Conservation (phyloP, 1,140 invertebrate genomes). For the Agrilus planipennis region DNA sequence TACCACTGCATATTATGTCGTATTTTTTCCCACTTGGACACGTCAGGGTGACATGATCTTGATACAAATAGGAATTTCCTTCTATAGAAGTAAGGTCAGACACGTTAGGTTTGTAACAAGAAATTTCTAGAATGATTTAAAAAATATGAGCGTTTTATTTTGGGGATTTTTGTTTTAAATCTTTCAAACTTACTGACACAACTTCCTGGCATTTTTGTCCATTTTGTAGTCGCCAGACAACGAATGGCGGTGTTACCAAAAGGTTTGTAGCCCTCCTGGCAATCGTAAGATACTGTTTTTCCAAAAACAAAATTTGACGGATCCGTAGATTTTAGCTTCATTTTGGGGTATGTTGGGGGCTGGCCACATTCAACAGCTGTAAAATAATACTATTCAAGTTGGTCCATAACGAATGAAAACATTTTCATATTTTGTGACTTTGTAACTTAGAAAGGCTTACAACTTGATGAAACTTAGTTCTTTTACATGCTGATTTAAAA, state of each 20-base stretch:
- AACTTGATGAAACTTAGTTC: no score
- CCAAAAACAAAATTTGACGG: conserved; percentile 29
- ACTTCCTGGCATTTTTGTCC: conserved; percentile 41
- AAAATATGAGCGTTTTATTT: neutral
- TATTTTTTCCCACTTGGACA: conserved; percentile 17
- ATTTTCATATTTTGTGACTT: no score
- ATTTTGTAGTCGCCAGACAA: conserved; percentile 40
- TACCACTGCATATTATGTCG: conserved; percentile 17
- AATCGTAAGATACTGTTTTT: conserved; percentile 36
- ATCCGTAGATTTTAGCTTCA: conserved; percentile 8
- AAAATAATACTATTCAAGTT: no score
- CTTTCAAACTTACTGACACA: conserved; percentile 35
- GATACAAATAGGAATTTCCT: conserved; percentile 26
- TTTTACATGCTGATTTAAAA: no score
- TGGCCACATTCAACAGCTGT: conserved; percentile 31
- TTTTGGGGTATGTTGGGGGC: conserved; percentile 23
- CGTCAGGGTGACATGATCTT: conserved; percentile 21
- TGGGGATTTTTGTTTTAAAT: neutral
- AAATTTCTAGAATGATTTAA: conserved; percentile 18
- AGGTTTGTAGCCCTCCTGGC: conserved; percentile 36
- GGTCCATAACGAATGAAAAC: no score
- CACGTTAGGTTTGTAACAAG: conserved; percentile 23
- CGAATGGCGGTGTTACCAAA: conserved; percentile 36
- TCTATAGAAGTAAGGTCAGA: conserved; percentile 13
- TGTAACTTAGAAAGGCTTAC: no score